phyloP scores from a whole-genome alignment of 1,140 invertebrate genomes.

The Octopus bimaculoides region DNA sequence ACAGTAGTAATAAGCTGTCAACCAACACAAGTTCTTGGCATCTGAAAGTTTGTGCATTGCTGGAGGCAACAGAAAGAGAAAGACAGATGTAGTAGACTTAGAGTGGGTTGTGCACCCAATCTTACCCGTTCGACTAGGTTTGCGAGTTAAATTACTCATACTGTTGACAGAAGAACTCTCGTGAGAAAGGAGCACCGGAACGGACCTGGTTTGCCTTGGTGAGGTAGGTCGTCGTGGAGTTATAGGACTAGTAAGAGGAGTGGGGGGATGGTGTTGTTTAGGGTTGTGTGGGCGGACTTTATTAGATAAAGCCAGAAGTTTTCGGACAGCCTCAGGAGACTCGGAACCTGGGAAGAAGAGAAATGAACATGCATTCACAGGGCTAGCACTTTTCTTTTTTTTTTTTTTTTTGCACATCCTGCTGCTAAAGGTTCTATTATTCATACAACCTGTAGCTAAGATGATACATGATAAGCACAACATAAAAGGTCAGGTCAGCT shows the following conservation, averaged over 20 bases:
- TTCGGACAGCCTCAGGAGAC: conserved; percentile 91
- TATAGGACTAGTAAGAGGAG: conserved; percentile 61
- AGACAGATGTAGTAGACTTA: neutral
- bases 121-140: conserved; percentile 78
- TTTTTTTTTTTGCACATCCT: too few species aligned
- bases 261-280: conserved; percentile 45
- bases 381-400: neutral
- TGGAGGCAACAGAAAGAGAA: neutral
- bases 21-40: too few species aligned
- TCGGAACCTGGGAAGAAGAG: conserved; percentile 69
- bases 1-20: too few species aligned
- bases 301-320: conserved; percentile 80
- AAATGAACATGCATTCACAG: conserved; percentile 23
- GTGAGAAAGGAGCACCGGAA: conserved; percentile 85
- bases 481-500: too few species aligned
- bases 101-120: neutral
- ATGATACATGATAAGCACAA: too few species aligned
- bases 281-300: conserved; percentile 72
- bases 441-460: too few species aligned
- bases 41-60: too few species aligned
- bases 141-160: conserved; percentile 83
- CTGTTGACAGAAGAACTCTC: conserved; percentile 94
- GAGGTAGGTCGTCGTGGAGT: conserved; percentile 66
- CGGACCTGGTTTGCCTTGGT: conserved; percentile 60
- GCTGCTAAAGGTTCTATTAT: too few species aligned